These are phyloP conservation scores for Stigmatopora nigra DNA, from an alignment of 2,113 vertebrate species.

Conservation along the genomic window DNA sequence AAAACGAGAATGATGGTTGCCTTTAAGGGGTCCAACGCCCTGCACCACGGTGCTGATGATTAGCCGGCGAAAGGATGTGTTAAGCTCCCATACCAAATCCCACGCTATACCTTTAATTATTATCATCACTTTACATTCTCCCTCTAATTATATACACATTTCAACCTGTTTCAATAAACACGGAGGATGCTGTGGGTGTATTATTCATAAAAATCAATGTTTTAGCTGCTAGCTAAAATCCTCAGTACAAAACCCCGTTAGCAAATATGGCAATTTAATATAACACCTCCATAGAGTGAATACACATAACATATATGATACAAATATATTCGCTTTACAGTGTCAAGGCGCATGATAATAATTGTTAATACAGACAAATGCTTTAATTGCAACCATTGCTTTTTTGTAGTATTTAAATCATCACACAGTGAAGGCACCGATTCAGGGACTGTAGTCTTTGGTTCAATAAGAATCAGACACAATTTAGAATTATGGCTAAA, in stretches of 20 bases:
- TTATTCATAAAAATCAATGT: slow-evolving; percentile 1
- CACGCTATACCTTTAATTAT: neutral
- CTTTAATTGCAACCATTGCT: neutral
- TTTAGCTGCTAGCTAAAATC: slow-evolving; percentile 33
- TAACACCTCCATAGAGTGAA: neutral
- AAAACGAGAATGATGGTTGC: slow-evolving; percentile 12
- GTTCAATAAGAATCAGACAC: neutral
- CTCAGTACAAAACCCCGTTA: slow-evolving; percentile 13
- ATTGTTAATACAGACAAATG: neutral
- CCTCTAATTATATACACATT: neutral
- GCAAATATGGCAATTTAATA: neutral
- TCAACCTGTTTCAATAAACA: neutral
- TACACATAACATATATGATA: neutral
- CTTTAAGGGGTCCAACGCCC: slow-evolving; percentile 66
- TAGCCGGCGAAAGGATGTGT: slow-evolving; percentile 6
- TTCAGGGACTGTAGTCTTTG: neutral
- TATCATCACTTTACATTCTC: neutral
- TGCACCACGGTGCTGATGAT: slow-evolving; percentile 44
- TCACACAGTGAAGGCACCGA: too few relatives aligned
- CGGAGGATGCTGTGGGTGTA: neutral
- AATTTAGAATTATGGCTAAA: neutral
- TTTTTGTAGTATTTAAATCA: neutral
- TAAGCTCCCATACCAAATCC: neutral
- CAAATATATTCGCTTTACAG: neutral
- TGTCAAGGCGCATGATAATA: neutral